Evolutionary conservation across 92 coral and sea anemone genomes (phyloP), one percentile per base, ranked within the genome.

Genomic region (Porites lobata): DNA sequence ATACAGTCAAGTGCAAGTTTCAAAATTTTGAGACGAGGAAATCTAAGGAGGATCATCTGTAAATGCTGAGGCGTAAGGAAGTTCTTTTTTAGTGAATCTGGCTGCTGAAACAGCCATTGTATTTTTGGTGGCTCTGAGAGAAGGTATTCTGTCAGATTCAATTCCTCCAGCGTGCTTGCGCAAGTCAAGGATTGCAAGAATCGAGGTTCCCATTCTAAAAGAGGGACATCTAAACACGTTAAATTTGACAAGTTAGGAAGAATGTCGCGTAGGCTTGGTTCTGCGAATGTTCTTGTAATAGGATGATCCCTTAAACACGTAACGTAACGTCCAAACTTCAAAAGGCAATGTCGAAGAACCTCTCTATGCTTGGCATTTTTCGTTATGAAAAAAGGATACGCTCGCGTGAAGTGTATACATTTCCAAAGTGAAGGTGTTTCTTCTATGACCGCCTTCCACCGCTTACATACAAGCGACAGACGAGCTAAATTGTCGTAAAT

Each of bases 341-440:
- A 38, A 63, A 83, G 87, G 18, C 87, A 83, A 50, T 59, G 71
- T 12, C 87, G 80, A 47, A 83, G 87, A 8, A 20, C 51, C 20
- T 74, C 47, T 72, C 79, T 72, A 47, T 72, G 72, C 72, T 50
- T 83, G 7, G 79, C 50, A 50, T 59, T 70, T 24, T 72, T 62
- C 17, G 79, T 59, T 8, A 62, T 62, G 53, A 71, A 59, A 0
- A 72, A 21, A n/a, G 80, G 87, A 51, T 72, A 72, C 15, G 71
- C 71, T 3, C 72, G 87, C 5, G 87, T 83, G 26, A 83, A 72
- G 11, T 83, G 87, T 0, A 83, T 74, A 69, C 87, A 83, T 26
- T 83, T 83, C 87, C 87, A 83, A 63, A 83, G 87, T 62, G 79
- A 83, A 11, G 87, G 72, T 6, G 87, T 83, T 32, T 73, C 75